phyloP scores from a whole-genome alignment of 2,888 invertebrate species.

The Melipona beecheii region DNA sequence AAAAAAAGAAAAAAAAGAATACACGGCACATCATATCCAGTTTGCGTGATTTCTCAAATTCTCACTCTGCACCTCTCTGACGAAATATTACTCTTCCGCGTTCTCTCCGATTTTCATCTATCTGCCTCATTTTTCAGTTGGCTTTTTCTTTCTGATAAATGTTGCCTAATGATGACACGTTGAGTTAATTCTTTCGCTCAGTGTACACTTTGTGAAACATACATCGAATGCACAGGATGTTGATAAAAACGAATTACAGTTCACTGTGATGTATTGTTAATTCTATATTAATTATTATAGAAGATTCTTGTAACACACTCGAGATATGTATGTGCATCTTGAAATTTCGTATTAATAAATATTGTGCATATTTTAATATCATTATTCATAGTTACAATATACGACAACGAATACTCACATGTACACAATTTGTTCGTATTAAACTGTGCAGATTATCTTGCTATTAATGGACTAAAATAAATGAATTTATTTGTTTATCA shows the following conservation, averaged over 20 bases:
- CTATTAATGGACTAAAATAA: neutral
- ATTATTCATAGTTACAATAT: neutral
- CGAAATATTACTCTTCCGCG: slow-evolving; percentile 66
- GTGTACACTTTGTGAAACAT: slow-evolving; percentile 59
- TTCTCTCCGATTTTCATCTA: slow-evolving; percentile 73
- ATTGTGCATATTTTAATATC: neutral
- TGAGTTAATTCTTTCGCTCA: slow-evolving; percentile 55
- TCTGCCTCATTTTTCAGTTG: slow-evolving; percentile 76
- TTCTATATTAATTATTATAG: too few relatives aligned
- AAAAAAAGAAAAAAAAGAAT: neutral
- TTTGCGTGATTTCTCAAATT: slow-evolving; percentile 72
- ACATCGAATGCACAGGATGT: slow-evolving; percentile 33
- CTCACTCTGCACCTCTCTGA: slow-evolving; percentile 71
- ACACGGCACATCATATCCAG: slow-evolving; percentile 69
- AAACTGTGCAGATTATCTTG: neutral
- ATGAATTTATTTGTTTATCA: neutral
- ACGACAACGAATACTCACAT: neutral
- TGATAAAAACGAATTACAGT: slow-evolving; percentile 19
- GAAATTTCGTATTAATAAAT: neutral
- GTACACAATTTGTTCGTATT: neutral
- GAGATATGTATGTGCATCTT: neutral
- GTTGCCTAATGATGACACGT: slow-evolving; percentile 63
- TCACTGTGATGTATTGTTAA: too few relatives aligned
- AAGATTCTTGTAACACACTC: neutral
- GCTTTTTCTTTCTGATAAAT: slow-evolving; percentile 61